Conservation (phyloP, 2,797 vertebrate species). For the Aphelocoma californica region DNA sequence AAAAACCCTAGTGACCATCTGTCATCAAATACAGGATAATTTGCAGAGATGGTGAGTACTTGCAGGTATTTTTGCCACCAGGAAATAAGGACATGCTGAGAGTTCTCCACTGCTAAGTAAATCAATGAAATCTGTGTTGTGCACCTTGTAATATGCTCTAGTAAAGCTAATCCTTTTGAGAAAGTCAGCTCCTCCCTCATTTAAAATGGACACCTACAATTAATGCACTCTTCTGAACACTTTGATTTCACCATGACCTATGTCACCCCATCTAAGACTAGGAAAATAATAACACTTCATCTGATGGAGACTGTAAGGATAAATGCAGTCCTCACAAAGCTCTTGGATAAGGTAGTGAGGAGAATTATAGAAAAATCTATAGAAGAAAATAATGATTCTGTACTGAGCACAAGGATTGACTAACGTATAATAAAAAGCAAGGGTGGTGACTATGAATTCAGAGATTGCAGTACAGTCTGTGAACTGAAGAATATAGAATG, state of each 20-base stretch:
- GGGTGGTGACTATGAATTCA: not conserved
- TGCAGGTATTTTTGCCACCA: not conserved
- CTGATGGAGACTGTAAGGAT: not conserved
- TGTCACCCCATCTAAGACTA: not conserved
- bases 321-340: not conserved
- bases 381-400: not conserved
- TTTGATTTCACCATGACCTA: slow-evolving; percentile 25
- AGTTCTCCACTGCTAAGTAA: not conserved
- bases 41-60: not conserved
- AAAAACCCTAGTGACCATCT: not conserved
- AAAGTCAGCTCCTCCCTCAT: not conserved
- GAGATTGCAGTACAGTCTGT: not conserved
- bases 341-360: not conserved
- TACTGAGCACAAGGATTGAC: not conserved
- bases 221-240: not conserved
- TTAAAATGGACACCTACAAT: slow-evolving; percentile 14
- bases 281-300: not conserved
- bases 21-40: not conserved
- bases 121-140: not conserved
- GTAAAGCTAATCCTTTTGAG: not conserved
- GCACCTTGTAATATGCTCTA: not conserved
- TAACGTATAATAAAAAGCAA: not conserved
- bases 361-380: slow-evolving; percentile 14
- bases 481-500: not conserved
- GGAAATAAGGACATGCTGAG: not conserved